Evolutionary conservation across 2,113 vertebrate genomes (phyloP).

Genomic region (Cricetomys ansorgei): DNA sequence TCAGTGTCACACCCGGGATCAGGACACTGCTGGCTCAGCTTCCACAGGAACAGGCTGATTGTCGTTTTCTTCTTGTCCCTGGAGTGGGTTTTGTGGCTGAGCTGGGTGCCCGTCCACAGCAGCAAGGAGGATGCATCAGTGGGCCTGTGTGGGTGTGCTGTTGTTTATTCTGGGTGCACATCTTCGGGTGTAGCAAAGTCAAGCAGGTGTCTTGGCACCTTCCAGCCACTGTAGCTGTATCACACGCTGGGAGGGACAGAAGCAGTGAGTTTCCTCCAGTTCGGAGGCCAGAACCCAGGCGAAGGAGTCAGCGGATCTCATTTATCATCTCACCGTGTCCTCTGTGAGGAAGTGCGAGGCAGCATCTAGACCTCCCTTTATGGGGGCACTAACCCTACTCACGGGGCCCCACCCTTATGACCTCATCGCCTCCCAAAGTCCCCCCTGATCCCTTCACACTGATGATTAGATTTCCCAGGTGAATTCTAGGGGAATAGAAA

Average conservation of each 20-base stretch:
- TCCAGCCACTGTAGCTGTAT: not conserved
- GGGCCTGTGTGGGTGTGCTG: not conserved
- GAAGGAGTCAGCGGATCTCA: not conserved
- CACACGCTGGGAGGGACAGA: not conserved
- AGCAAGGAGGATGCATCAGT: fast-evolving
- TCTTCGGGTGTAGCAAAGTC: fast-evolving
- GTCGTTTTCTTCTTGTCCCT: not conserved
- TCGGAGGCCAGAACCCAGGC: not conserved
- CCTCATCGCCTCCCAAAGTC: not conserved
- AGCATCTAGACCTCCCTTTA: not conserved
- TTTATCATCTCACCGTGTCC: not conserved
- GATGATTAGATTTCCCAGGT: not conserved
- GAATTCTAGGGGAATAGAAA: too few species aligned
- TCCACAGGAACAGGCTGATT: fast-evolving
- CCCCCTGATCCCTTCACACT: not conserved
- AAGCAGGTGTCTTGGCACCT: too few species aligned
- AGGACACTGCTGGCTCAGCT: not conserved
- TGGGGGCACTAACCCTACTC: not conserved
- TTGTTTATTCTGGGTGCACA: not conserved
- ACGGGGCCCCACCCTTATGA: not conserved
- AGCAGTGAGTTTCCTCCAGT: too few species aligned
- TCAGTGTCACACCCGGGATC: not conserved
- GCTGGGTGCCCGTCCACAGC: not conserved
- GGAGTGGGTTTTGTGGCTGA: not conserved
- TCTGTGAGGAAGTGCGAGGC: not conserved